phyloP scores from a whole-genome alignment of 2,113 vertebrate genomes.

The Dasypus novemcinctus region DNA sequence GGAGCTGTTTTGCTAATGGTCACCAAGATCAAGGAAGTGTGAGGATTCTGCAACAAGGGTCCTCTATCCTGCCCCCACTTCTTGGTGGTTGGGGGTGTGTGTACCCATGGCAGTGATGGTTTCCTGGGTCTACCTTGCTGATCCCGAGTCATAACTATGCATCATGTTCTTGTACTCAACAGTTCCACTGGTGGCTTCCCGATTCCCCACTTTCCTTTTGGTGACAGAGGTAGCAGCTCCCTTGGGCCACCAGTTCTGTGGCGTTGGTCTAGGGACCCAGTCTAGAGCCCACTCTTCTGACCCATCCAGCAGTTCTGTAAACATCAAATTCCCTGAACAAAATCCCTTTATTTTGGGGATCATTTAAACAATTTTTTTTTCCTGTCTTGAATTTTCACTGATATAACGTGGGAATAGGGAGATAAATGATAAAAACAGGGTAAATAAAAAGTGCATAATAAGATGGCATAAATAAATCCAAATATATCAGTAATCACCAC shows the following conservation, averaged over 20 bases:
- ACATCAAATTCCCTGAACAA: neutral
- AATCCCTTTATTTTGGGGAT: neutral
- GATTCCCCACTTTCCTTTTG: neutral
- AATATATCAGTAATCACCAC: neutral
- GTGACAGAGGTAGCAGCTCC: neutral
- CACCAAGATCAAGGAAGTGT: neutral
- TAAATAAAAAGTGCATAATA: neutral
- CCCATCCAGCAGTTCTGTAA: too few relatives aligned
- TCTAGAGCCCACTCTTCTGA: neutral
- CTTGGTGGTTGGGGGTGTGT: neutral
- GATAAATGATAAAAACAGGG: neutral
- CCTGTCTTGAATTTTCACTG: neutral
- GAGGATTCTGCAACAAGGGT: neutral
- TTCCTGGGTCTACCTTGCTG: neutral
- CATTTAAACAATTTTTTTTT: neutral
- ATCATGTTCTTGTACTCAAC: neutral
- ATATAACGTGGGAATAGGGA: neutral
- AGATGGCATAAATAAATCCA: neutral
- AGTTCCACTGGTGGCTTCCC: neutral
- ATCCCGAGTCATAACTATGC: neutral
- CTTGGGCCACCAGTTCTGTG: neutral
- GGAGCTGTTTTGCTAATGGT: neutral
- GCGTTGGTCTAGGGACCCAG: neutral
- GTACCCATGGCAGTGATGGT: neutral
- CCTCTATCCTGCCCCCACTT: neutral